Evolutionary conservation across 2,888 invertebrate genomes (phyloP).

Genomic region (Epirrhoe tristata): DNA sequence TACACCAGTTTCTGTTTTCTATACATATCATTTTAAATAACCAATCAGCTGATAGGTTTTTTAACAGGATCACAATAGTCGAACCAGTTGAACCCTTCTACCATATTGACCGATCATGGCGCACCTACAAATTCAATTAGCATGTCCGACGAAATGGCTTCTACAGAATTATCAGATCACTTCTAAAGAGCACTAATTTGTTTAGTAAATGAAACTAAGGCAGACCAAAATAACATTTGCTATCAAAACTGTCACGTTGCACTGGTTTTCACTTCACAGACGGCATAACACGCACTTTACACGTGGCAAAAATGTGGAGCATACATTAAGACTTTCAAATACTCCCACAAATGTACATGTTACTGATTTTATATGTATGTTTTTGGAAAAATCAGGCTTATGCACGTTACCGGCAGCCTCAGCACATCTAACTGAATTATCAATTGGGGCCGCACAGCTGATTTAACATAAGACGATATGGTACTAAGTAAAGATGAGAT

Average conservation of each 20-base stretch:
- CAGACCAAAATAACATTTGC: constrained; percentile 51
- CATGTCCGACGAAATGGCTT: constrained; percentile 49
- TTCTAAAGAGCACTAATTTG: constrained; percentile 41
- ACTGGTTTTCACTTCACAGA: constrained; percentile 30
- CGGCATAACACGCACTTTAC: constrained; percentile 5
- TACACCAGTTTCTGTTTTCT: neutral
- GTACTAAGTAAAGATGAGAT: constrained; percentile 56
- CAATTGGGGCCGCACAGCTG: constrained; percentile 80
- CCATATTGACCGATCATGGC: constrained; percentile 52
- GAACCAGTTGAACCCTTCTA: constrained; percentile 42
- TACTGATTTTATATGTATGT: neutral
- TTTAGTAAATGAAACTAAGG: constrained; percentile 52
- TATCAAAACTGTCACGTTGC: constrained; percentile 36
- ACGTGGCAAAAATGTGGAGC: neutral
- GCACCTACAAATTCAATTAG: constrained; percentile 61
- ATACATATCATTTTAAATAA: neutral
- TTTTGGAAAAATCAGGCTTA: constrained; percentile 53
- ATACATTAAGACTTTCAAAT: neutral
- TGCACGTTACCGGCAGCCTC: constrained; percentile 66
- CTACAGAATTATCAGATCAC: constrained; percentile 37
- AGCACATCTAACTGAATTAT: constrained; percentile 76
- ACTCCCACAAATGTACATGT: neutral
- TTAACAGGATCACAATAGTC: constrained; percentile 7
- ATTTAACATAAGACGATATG: constrained; percentile 71
- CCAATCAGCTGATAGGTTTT: constrained; percentile 7